Percentiles rank a stretch among this genome's conserved stretches.
Conservation (phyloP, 2,888 invertebrate genomes). For the Crioceris asparagi region DNA sequence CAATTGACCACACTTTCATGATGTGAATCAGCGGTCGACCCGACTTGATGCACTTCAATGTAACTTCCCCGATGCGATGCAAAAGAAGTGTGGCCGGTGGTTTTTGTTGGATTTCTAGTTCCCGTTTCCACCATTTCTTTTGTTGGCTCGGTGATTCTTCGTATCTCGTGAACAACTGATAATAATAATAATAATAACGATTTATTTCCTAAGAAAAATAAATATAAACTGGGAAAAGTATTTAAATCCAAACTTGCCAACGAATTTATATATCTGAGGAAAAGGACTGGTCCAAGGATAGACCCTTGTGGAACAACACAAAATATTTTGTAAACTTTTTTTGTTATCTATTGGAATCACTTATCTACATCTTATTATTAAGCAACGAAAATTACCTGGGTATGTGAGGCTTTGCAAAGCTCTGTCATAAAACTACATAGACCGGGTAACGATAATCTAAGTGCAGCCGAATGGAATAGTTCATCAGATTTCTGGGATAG, state of each 20-base stretch:
- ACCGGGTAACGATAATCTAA: constrained; percentile 75
- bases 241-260: no score
- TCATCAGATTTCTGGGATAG: constrained; percentile 84
- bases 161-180: constrained; percentile 33
- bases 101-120: constrained; percentile 34
- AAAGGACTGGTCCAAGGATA: no score
- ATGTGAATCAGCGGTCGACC: constrained; percentile 83
- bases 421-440: constrained; percentile 72
- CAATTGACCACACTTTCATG: constrained; percentile 86
- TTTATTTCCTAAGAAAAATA: no score
- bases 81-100: constrained; percentile 53
- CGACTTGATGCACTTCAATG: constrained; percentile 75
- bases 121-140: constrained; percentile 39
- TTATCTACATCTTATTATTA: no score
- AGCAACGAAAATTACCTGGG: no score
- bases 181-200: constrained; percentile 8
- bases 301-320: no score
- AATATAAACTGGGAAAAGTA: no score
- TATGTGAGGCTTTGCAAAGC: constrained; percentile 76
- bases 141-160: constrained; percentile 38
- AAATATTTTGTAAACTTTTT: no score
- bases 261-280: no score
- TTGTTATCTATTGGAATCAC: no score
- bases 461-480: constrained; percentile 79
- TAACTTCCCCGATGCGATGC: constrained; percentile 79